Evolutionary conservation across 2,797 vertebrate species (phyloP), one percentile per base, ranked within the genome.

Genomic region (Bradypus variegatus): DNA sequence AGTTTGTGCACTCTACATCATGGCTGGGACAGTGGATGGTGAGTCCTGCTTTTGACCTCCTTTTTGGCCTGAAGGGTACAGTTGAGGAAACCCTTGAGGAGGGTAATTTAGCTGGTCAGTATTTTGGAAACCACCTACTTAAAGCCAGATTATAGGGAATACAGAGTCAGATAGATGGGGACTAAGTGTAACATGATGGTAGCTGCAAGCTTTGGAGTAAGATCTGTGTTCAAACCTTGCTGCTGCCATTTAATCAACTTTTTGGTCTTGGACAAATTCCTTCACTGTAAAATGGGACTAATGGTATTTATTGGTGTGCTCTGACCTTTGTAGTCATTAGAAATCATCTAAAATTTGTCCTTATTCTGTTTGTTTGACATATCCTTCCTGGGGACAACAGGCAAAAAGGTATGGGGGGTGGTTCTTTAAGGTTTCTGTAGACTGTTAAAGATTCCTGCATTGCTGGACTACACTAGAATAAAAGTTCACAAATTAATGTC

Each of bases 11-110:
- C 98, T 99, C 21, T 99, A 99, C 73, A 98, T 99, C 89, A 98
- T 99, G 97, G 98, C 99, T 95, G 99, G 99, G 95, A 99, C 98
- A 86, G 97, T 98, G 96, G 99, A 99, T 88, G 99, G 99, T 99
- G 97, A 98, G 98, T 95, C 91, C 48, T 31, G 36, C 36, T 92
- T 89, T 88, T 73, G 3, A 65, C 60, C 48, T 86, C 67, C 23
- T 83, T 90, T 92, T 89, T 88, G 23, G 89, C 38, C 65, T 89
- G 41, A 89, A 89, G 81, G 45, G 45, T 93, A 8, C 58, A 76
- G 45, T 77, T 84, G 73, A 89, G 55, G 65, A 90, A 75, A 50
- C 53, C 33, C 33, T 55, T 50, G 69, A 38, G 41, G 60, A 89
- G 64, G 11, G 21, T 89, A 53, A 78, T 84, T 78, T 70, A 93